phyloP scores from a whole-genome alignment of 2,888 invertebrate genomes.

The Agapostemon virescens region DNA sequence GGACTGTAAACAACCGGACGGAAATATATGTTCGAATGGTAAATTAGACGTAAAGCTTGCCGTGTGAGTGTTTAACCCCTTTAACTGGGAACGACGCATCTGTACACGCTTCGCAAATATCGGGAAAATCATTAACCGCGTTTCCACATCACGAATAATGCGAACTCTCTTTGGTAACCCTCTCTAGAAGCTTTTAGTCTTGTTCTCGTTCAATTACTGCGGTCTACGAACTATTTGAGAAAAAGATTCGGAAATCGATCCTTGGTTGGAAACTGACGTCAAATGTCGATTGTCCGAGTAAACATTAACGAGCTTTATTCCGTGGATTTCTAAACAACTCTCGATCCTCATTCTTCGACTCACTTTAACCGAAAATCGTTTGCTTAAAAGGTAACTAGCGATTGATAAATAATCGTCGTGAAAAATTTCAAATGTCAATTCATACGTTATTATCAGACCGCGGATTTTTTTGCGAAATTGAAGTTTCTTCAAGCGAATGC shows the following conservation, averaged over 20 bases:
- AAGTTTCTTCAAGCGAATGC: too few relatives aligned
- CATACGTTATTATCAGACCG: not conserved
- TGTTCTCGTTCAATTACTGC: not conserved
- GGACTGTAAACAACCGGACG: slow-evolving; percentile 17
- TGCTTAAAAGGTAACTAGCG: not conserved
- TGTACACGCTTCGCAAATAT: slow-evolving; percentile 8
- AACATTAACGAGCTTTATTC: not conserved
- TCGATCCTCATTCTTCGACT: not conserved
- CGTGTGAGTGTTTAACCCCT: not conserved
- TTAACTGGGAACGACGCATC: not conserved
- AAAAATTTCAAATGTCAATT: not conserved
- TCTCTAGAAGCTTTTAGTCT: not conserved
- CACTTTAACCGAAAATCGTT: not conserved
- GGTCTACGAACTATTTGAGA: not conserved
- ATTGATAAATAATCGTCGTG: not conserved
- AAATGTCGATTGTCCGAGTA: not conserved
- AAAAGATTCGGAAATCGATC: not conserved
- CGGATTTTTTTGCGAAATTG: too few relatives aligned
- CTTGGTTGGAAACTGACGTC: not conserved
- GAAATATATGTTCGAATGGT: slow-evolving; percentile 12
- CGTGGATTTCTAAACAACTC: not conserved
- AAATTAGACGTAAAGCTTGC: slow-evolving; percentile 14
- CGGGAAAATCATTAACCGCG: not conserved
- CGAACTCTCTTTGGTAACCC: not conserved
- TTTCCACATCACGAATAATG: not conserved